Base-by-base conservation (phyloP, 2,888 invertebrate species). In the Tiphia femorata region DNA sequence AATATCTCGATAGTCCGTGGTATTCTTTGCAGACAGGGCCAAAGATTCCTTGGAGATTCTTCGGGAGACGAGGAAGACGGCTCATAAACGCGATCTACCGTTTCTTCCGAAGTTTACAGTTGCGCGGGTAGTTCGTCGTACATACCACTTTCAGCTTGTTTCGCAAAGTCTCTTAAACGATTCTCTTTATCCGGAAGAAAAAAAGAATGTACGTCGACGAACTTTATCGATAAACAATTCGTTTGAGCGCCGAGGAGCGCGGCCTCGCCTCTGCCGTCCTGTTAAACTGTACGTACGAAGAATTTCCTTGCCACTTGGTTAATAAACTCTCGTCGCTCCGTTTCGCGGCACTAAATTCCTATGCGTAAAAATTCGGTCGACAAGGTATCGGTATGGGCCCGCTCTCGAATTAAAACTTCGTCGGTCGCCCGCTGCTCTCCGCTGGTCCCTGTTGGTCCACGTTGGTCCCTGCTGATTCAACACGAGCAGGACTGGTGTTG, bases 381-480 rank as follows among this genome's bases (percentile, higher is more conserved):
- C 12, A 6, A 33, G 12, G 7, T 37, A 37, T 16, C 7, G 17
- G 16, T 37, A 35, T 6, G n/a, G n/a, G n/a, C n/a, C n/a, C n/a
- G n/a, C n/a, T n/a, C n/a, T n/a, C n/a, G n/a, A n/a, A n/a, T n/a
- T n/a, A n/a, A n/a, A n/a, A n/a, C n/a, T n/a, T n/a, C n/a, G n/a
- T n/a, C n/a, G n/a, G n/a, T 37, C 29, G 35, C 41, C 47, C 46
- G 27, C 55, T 37, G 43, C 53, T 55, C 53, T 37, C 50, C 37
- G 44, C 48, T 33, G 43, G 50, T 17, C 38, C 41, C 33, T 44
- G 44, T 48, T 23, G 53, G 42, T 41, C 40, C 35, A 53, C 53
- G 54, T 42, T 53, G 53, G 23, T 41, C 42, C 54, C 37, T 46
- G 62, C 62, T 27, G 40, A 12, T 35, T 47, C 40, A 40, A 20